phyloP scores from a whole-genome alignment of 2,113 vertebrate genomes.

The Seriola aureovittata region DNA sequence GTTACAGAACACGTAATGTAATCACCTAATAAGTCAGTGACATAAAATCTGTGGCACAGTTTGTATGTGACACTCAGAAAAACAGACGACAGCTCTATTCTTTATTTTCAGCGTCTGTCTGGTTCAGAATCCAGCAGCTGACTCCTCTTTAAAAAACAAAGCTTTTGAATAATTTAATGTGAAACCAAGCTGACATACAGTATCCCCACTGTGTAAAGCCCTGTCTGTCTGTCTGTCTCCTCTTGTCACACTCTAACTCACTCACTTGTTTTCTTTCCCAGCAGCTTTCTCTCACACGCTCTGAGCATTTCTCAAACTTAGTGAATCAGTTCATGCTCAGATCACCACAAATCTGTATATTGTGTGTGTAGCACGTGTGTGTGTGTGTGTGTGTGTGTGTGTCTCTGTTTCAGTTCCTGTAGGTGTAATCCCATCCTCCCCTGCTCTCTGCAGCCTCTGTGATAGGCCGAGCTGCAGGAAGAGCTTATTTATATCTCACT shows the following conservation, averaged over 20 bases:
- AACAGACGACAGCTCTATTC: background rate
- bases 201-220: conserved; percentile 23
- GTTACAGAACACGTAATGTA: too few relatives aligned
- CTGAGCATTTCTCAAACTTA: background rate
- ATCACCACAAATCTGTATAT: background rate
- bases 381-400: background rate
- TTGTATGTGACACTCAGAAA: background rate
- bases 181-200: conserved; percentile 34
- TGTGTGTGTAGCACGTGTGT: background rate
- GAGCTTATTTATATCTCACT: conserved; percentile 66
- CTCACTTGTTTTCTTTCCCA: background rate
- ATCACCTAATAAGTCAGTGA: background rate
- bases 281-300: background rate
- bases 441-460: conserved; percentile 8
- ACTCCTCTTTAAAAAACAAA: background rate
- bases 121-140: background rate
- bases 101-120: background rate
- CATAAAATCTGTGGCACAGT: too few relatives aligned
- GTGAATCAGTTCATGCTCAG: background rate
- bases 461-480: conserved; percentile 32
- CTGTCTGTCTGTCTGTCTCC: background rate
- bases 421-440: conserved; percentile 55
- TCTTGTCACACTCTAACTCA: background rate
- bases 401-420: conserved; percentile 38
- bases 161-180: conserved; percentile 65